These are phyloP conservation scores for Falco rusticolus DNA, from an alignment of 2,797 vertebrate genomes.

Conservation along the genomic window DNA sequence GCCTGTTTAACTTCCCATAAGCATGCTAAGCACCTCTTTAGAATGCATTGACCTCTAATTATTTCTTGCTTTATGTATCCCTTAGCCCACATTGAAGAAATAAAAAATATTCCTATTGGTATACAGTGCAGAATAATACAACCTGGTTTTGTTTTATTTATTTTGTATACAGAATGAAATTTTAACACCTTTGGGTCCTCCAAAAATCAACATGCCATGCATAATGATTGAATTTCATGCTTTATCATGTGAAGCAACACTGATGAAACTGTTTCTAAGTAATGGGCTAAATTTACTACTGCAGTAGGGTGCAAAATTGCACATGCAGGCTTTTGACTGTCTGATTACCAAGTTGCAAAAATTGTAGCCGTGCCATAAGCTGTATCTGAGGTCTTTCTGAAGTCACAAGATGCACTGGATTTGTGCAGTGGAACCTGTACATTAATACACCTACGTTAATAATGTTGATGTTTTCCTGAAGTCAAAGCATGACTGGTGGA, in stretches of 20 bases:
- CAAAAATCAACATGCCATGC: background rate
- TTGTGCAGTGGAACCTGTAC: background rate
- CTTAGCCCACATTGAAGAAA: slow-evolving; percentile 47
- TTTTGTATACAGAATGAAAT: background rate
- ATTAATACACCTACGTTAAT: background rate
- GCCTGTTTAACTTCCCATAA: slow-evolving; percentile 61
- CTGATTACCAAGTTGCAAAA: background rate
- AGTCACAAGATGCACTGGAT: background rate
- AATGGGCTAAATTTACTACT: background rate
- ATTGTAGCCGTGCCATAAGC: background rate
- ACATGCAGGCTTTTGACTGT: background rate
- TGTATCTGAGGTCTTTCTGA: background rate
- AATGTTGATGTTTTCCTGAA: background rate
- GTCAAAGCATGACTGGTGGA: background rate
- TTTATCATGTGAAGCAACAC: background rate
- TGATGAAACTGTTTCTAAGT: slow-evolving; percentile 16
- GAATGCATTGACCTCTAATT: slow-evolving; percentile 61
- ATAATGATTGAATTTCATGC: background rate
- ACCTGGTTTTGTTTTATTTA: background rate
- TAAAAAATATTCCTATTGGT: background rate
- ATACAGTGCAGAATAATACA: background rate
- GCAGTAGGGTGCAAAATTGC: background rate
- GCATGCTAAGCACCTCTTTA: slow-evolving; percentile 52
- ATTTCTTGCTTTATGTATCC: slow-evolving; percentile 61
- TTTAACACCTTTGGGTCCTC: background rate